Conservation (phyloP, 2,888 invertebrate species). For the Drosophila neotestacea region DNA sequence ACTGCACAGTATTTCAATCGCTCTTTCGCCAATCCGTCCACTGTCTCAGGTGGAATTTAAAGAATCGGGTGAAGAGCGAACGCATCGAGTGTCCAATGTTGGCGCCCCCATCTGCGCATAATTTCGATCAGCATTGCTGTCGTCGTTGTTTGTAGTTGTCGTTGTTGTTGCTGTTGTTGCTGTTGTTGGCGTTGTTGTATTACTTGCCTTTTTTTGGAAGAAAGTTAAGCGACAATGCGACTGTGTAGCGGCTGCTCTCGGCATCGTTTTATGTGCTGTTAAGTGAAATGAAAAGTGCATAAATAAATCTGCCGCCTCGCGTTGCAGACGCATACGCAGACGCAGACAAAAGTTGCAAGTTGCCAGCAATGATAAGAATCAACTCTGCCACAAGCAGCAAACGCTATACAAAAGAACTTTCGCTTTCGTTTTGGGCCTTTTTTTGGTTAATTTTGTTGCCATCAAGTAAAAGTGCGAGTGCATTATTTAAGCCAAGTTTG, state of each 20-base stretch:
- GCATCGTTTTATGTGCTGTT: constrained; percentile 73
- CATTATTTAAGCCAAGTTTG: constrained; percentile 78
- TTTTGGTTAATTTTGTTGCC: constrained; percentile 40
- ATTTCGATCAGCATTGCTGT: constrained; percentile 35
- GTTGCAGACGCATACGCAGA: constrained; percentile 20
- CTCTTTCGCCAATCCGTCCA: constrained; percentile 63
- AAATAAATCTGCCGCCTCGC: constrained; percentile 72
- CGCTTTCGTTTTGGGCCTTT: constrained; percentile 68
- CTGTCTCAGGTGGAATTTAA: constrained; percentile 77
- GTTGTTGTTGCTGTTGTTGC: constrained; percentile 11
- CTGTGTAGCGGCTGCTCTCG: constrained; percentile 38
- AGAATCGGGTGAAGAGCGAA: constrained; percentile 65
- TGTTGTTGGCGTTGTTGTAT: constrained; percentile 10
- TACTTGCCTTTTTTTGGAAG: constrained; percentile 40
- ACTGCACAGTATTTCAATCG: constrained; percentile 42
- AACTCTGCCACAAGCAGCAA: constrained; percentile 40
- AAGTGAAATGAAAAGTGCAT: constrained; percentile 80
- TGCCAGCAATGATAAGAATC: constrained; percentile 69
- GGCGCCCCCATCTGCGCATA: constrained; percentile 73
- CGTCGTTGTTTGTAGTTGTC: constrained; percentile 6
- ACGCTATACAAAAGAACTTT: constrained; percentile 75
- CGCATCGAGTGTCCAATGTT: constrained; percentile 64
- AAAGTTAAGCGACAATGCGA: constrained; percentile 61
- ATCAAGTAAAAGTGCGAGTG: constrained; percentile 72
- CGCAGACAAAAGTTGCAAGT: constrained; percentile 27